Conservation (phyloP, 1,140 invertebrate species). For the Drosophila elegans region DNA sequence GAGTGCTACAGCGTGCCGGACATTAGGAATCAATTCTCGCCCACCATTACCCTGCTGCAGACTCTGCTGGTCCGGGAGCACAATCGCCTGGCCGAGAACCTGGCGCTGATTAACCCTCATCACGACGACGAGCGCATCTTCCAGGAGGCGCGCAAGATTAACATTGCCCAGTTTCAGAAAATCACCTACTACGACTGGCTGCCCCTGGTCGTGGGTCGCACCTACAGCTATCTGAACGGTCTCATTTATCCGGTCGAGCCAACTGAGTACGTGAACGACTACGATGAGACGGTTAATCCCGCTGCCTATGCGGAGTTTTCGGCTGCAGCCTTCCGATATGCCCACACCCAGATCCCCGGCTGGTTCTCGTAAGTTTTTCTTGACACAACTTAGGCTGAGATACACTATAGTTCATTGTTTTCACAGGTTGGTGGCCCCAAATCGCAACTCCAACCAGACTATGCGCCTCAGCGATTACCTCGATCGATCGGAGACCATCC, state of each 20-base stretch:
- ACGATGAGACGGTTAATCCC: slow-evolving; percentile 91
- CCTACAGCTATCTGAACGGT: slow-evolving; percentile 89
- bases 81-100: slow-evolving; percentile 91
- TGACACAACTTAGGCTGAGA: neutral
- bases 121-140: slow-evolving; percentile 94
- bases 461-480: slow-evolving; percentile 91
- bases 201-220: slow-evolving; percentile 90
- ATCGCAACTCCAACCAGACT: slow-evolving; percentile 86
- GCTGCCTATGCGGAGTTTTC: slow-evolving; percentile 93
- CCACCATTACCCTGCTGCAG: slow-evolving; percentile 92
- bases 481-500: slow-evolving; percentile 86
- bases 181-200: slow-evolving; percentile 95
- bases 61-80: slow-evolving; percentile 94
- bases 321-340: slow-evolving; percentile 93
- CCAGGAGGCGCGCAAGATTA: slow-evolving; percentile 93
- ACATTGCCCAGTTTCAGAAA: slow-evolving; percentile 91
- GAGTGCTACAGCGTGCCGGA: slow-evolving; percentile 92
- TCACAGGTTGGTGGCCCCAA: slow-evolving; percentile 88
- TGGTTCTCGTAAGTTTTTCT: slow-evolving; percentile 88
- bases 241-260: slow-evolving; percentile 86
- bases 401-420: slow-evolving; percentile 13
- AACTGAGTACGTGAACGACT: slow-evolving; percentile 92
- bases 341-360: slow-evolving; percentile 92
- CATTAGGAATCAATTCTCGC: slow-evolving; percentile 93
- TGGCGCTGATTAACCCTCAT: slow-evolving; percentile 92